Conservation (phyloP, 2,113 vertebrate genomes). For the Ammodytes marinus region DNA sequence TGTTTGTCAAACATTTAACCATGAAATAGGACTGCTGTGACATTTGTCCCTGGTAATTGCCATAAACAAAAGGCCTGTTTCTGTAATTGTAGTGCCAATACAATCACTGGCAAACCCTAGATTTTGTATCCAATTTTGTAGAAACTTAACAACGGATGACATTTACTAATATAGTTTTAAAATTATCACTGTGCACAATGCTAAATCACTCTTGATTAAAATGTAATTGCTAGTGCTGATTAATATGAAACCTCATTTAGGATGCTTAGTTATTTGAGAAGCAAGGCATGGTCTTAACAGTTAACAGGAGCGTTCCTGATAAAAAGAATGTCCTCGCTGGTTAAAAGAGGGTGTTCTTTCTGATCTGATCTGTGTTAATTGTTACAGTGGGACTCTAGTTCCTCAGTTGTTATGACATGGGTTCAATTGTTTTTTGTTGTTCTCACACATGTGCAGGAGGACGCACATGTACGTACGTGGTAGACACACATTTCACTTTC, state of each 20-base stretch:
- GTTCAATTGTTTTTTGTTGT: too few species aligned
- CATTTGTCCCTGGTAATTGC: not conserved
- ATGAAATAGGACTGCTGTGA: not conserved
- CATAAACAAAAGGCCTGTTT: not conserved
- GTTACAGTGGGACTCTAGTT: not conserved
- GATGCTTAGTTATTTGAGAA: conserved; percentile 21
- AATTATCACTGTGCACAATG: conserved; percentile 4
- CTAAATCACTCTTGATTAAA: conserved; percentile 28
- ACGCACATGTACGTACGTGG: not conserved
- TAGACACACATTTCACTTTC: not conserved
- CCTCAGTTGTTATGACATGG: not conserved
- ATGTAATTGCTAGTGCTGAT: conserved; percentile 12
- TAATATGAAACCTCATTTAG: conserved; percentile 28
- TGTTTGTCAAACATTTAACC: not conserved
- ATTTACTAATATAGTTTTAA: not conserved
- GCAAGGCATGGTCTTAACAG: conserved; percentile 7
- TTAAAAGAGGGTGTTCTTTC: conserved; percentile 5
- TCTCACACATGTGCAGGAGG: not conserved
- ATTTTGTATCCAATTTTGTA: not conserved
- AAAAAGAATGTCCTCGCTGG: conserved; percentile 25
- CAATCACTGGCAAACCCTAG: not conserved
- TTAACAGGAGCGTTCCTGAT: conserved; percentile 34
- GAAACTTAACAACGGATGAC: not conserved
- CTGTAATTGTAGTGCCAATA: not conserved
- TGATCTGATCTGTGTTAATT: conserved; percentile 12